Evolutionary conservation across 1,140 invertebrate genomes (phyloP).

Genomic region (Leptoteleia sp.): DNA sequence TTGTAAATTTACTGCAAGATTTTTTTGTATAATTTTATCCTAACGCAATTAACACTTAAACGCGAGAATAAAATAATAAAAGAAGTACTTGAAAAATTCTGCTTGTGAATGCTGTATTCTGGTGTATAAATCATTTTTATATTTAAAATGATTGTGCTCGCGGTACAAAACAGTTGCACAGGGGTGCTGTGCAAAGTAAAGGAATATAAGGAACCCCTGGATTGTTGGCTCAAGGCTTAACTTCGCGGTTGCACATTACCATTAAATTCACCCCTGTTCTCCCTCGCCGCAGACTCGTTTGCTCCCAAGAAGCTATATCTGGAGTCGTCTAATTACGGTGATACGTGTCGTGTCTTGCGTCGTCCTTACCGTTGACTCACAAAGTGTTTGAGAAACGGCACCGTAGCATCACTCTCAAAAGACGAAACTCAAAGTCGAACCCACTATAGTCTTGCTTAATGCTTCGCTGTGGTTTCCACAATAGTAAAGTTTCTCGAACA

Average conservation of each 20-base stretch:
- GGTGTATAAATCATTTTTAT: conserved; percentile 24
- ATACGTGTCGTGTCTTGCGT: conserved; percentile 68
- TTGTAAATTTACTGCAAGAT: too few species aligned
- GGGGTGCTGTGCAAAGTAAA: conserved; percentile 6
- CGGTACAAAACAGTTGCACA: conserved; percentile 7
- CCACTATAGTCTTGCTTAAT: conserved; percentile 33
- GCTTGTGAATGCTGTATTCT: conserved; percentile 9
- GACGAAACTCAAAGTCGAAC: conserved; percentile 31
- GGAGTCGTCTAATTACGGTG: conserved; percentile 70
- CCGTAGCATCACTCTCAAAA: conserved; percentile 39
- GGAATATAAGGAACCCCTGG: conserved; percentile 44
- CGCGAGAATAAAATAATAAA: not conserved
- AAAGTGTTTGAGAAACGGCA: conserved; percentile 61
- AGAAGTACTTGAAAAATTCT: not conserved
- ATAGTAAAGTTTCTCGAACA: conserved; percentile 40
- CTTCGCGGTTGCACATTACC: conserved; percentile 60
- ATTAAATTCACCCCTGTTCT: conserved; percentile 65
- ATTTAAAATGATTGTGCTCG: conserved; percentile 20
- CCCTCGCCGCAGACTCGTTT: conserved; percentile 54
- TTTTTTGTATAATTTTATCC: too few species aligned
- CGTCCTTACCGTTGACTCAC: conserved; percentile 37
- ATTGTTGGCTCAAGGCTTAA: conserved; percentile 56
- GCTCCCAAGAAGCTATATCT: conserved; percentile 51
- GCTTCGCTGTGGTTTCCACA: conserved; percentile 27
- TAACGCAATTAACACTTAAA: conserved; percentile 1